A percentile compares a stretch with the other conserved stretches of the same genome.
Evolutionary conservation across 2,113 vertebrate genomes (phyloP).

Genomic region (Sander vitreus): DNA sequence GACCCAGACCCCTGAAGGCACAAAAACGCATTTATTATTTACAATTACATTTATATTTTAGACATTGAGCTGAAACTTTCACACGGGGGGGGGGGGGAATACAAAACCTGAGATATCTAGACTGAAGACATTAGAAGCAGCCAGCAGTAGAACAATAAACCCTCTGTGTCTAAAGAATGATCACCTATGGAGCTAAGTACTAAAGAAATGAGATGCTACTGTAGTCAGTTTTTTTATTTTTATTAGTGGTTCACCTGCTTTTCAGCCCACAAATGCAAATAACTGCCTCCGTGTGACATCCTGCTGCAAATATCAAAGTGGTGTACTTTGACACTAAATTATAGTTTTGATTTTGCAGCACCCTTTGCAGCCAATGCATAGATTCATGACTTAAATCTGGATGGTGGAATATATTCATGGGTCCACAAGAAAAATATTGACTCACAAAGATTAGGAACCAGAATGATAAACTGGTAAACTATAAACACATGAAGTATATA

Average conservation of each 20-base stretch:
- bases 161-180: not conserved
- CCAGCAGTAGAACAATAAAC: not conserved
- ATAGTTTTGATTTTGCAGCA: not conserved
- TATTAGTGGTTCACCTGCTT: not conserved
- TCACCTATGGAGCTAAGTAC: not conserved
- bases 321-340: conserved; percentile 14
- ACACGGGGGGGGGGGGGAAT: not conserved
- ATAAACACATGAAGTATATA: conserved; percentile 43
- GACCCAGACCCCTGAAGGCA: conserved; percentile 92
- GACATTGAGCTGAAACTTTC: not conserved
- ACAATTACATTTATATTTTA: conserved; percentile 15
- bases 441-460: conserved; percentile 34
- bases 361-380: conserved; percentile 12
- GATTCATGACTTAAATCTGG: conserved; percentile 7
- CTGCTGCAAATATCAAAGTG: not conserved
- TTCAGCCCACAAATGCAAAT: not conserved
- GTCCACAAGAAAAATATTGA: conserved; percentile 2
- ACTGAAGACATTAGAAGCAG: not conserved
- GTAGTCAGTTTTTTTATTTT: not conserved
- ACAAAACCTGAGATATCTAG: not conserved
- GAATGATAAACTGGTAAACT: conserved; percentile 44
- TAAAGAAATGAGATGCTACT: not conserved
- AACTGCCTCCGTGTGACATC: not conserved
- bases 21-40: conserved; percentile 33
- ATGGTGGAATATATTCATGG: conserved; percentile 39